A percentile compares a stretch with the other conserved stretches of the same genome.
Evolutionary conservation across 2,888 invertebrate species (phyloP).

Genomic region (Acanthosepion lycidas): DNA sequence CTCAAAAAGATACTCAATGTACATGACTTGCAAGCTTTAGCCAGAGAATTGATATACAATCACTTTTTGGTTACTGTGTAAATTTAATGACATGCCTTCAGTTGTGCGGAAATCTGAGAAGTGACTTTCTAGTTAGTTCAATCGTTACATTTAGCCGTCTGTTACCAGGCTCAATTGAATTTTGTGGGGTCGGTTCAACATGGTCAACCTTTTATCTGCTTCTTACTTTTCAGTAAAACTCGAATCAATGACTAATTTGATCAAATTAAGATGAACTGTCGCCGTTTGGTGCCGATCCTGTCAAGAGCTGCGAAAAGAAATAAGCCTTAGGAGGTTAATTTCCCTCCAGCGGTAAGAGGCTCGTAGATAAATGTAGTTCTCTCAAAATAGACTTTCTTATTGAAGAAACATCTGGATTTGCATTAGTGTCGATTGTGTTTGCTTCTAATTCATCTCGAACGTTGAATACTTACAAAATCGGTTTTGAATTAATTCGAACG

Average conservation of each 20-base stretch:
- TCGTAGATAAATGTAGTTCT: background rate
- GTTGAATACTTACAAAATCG: background rate
- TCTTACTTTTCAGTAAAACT: background rate
- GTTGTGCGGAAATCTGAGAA: too few relatives aligned
- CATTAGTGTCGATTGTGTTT: background rate
- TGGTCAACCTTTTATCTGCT: background rate
- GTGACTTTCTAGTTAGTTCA: too few relatives aligned
- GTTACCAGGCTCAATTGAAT: too few relatives aligned
- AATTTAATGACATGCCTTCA: too few relatives aligned
- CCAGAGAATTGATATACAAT: too few relatives aligned
- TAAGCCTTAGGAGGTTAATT: background rate
- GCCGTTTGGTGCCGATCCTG: background rate
- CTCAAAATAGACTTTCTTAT: background rate
- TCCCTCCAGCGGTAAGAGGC: background rate
- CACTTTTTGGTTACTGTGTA: too few relatives aligned
- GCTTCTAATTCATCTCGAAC: background rate
- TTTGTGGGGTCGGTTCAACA: background rate
- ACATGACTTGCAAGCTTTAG: too few relatives aligned
- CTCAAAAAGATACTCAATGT: too few relatives aligned
- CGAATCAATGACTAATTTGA: background rate
- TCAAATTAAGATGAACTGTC: slow-evolving; percentile 4
- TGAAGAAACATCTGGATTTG: background rate
- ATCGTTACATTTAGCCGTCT: too few relatives aligned
- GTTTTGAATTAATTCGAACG: background rate
- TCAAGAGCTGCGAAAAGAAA: background rate